Conservation (phyloP, 2,113 vertebrate genomes). For the Paradoxurus hermaphroditus region DNA sequence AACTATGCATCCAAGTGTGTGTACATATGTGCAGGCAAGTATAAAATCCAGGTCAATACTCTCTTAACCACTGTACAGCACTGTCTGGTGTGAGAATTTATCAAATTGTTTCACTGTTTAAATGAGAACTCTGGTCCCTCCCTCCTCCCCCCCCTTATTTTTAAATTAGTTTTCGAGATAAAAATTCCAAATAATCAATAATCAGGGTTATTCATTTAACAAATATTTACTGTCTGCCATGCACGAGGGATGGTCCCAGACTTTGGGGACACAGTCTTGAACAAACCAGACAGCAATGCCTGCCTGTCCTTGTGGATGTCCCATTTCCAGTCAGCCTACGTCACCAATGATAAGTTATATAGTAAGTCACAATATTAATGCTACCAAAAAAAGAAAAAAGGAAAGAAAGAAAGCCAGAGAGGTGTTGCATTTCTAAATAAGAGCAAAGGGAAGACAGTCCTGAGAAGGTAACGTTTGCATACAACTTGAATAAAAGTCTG, state of each 20-base stretch:
- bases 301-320: neutral
- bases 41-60: neutral
- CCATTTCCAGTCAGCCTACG: neutral
- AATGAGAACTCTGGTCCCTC: neutral
- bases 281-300: too few species aligned
- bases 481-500: neutral
- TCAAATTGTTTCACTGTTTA: neutral
- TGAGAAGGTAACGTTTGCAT: neutral
- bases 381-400: neutral
- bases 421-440: neutral
- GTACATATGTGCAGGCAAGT: neutral
- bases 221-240: neutral
- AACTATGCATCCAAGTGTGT: neutral
- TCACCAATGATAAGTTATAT: neutral
- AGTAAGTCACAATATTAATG: neutral
- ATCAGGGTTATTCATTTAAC: neutral
- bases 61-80: neutral
- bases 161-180: neutral
- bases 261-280: neutral
- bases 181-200: neutral
- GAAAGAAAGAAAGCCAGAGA: neutral
- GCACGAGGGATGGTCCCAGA: neutral
- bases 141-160: neutral
- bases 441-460: neutral
- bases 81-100: neutral